phyloP scores from a whole-genome alignment of 2,113 vertebrate genomes.

The Podilymbus podiceps region DNA sequence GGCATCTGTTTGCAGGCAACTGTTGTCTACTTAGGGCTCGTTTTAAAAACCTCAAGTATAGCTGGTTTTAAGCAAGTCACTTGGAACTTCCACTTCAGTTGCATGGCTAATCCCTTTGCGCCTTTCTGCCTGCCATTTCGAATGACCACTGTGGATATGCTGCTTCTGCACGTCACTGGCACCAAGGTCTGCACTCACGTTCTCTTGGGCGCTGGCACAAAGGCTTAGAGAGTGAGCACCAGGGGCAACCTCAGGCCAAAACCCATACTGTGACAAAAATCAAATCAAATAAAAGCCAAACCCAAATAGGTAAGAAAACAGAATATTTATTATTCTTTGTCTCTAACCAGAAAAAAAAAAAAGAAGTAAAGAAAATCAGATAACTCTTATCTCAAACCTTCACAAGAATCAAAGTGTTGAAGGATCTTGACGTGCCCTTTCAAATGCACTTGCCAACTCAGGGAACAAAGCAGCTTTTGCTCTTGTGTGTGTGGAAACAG shows the following conservation, averaged over 20 bases:
- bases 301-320: not conserved
- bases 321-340: not conserved
- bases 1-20: not conserved
- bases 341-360: not conserved
- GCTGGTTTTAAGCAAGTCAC: not conserved
- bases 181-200: no score
- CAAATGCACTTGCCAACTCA: rapidly evolving
- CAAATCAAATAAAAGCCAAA: not conserved
- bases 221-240: not conserved
- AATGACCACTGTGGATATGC: rapidly evolving
- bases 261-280: not conserved
- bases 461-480: rapidly evolving
- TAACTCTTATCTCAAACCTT: not conserved
- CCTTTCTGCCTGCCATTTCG: not conserved
- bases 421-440: rapidly evolving
- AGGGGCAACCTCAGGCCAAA: not conserved
- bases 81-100: not conserved
- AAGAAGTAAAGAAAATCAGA: not conserved
- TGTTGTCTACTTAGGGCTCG: not conserved
- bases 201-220: not conserved
- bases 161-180: rapidly evolving
- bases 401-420: rapidly evolving
- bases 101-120: rapidly evolving
- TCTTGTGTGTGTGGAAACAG: rapidly evolving
- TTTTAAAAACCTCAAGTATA: not conserved